Evolutionary conservation across 2,888 invertebrate species (phyloP), one percentile per base, ranked within the genome.

Genomic region (Globia sparganii): DNA sequence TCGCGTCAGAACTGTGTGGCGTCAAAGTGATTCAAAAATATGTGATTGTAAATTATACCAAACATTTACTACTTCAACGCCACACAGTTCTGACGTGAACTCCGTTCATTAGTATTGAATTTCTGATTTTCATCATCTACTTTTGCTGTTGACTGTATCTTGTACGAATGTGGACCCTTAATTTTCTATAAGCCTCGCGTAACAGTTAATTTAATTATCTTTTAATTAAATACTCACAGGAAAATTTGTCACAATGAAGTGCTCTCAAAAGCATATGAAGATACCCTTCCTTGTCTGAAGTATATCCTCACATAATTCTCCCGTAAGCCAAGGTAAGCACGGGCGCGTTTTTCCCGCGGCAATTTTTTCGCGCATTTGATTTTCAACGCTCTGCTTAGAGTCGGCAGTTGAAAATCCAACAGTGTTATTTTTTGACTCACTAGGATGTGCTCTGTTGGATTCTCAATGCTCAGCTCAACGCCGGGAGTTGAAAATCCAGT

Each of bases 181-280:
- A 62, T 43, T 58, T 83, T 21, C 1, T 8, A 28, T 28, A 34
- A 31, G 9, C 21, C 9, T 59, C 59, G 18, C 4, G 25, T 8
- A 31, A 40, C 21, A 40, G 49, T 1, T 28, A 61, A 77, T 70
- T 49, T 43, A 67, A 78, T 71, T 31, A 46, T 3, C 1, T 68
- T 79, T 71, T 84, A 53, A 80, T 85, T 53, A 85, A 74, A 67
- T 61, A 61, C 25, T 28, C 40, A 25, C n/a, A 53, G 4, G 9
- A n/a, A 28, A 59, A 61, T 67, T 58, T 61, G 11, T 43, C 18
- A 5, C 21, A 65, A 43, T n/a, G 18, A 77, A 66, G 58, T 59
- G 56, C 28, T 56, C 11, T 64, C 18, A 59, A 31, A 71, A 69
- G 59, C 34, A 34, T 53, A 40, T 66, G 34, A 74, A 58, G 49